Conservation (phyloP, 1,140 invertebrate genomes). For the Drosophila santomea region DNA sequence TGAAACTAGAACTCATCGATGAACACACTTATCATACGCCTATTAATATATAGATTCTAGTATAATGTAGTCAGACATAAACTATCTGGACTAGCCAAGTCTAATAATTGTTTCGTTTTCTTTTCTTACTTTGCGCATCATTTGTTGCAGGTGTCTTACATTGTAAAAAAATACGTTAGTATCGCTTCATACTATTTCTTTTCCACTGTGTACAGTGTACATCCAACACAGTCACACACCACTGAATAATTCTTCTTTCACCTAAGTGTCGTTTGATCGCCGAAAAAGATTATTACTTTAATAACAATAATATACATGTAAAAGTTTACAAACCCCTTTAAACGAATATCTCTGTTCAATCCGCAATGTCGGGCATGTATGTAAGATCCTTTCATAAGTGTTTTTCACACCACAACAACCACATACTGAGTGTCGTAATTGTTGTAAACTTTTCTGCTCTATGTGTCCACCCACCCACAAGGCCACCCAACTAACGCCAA, state of each 20-base stretch:
- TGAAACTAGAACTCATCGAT: constrained; percentile 17
- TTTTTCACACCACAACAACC: constrained; percentile 20
- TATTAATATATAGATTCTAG: constrained; percentile 30
- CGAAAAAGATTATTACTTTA: constrained; percentile 9
- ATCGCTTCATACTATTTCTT: constrained; percentile 80
- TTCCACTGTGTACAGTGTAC: constrained; percentile 53
- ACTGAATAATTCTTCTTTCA: constrained; percentile 36
- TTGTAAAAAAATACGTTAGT: constrained; percentile 85
- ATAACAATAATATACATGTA: neutral
- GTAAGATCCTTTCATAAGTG: constrained; percentile 57
- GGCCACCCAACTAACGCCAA: constrained; percentile 21
- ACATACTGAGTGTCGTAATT: constrained; percentile 63
- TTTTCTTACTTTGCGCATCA: constrained; percentile 82
- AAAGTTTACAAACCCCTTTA: constrained; percentile 17
- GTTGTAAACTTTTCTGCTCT: constrained; percentile 66
- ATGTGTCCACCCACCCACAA: constrained; percentile 51
- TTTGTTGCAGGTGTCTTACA: constrained; percentile 84
- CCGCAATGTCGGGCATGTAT: constrained; percentile 49
- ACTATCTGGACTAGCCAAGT: constrained; percentile 71
- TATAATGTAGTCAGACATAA: constrained; percentile 44
- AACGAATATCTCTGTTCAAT: constrained; percentile 23
- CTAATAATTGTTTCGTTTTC: constrained; percentile 80
- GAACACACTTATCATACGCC: constrained; percentile 23
- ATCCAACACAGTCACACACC: constrained; percentile 18
- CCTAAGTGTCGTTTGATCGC: constrained; percentile 42